Evolutionary conservation across 2,113 vertebrate species (phyloP).

Genomic region (Chroicocephalus ridibundus): DNA sequence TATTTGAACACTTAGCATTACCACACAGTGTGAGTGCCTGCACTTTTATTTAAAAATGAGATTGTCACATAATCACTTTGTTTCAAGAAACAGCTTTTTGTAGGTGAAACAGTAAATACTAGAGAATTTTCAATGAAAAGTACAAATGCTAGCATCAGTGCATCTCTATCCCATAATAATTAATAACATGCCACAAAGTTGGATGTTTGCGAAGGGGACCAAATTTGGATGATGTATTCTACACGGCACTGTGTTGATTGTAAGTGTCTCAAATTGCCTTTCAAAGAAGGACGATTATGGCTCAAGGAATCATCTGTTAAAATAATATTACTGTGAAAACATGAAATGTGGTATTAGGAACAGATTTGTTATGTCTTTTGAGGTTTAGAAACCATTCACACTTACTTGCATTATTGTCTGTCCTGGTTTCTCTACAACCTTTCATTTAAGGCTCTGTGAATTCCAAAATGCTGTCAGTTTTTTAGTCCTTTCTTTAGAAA

Average conservation of each 20-base stretch:
- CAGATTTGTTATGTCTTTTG: neutral
- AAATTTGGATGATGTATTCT: neutral
- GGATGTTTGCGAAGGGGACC: neutral
- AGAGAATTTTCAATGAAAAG: neutral
- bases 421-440: neutral
- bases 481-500: neutral
- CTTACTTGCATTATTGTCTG: neutral
- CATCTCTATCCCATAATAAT: neutral
- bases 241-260: neutral
- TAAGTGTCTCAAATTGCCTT: neutral
- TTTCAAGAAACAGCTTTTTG: neutral
- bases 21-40: neutral
- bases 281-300: neutral
- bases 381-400: neutral
- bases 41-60: neutral
- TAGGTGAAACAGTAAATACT: neutral
- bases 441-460: neutral
- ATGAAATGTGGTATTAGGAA: neutral
- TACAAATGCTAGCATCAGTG: neutral
- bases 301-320: neutral
- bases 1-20: neutral
- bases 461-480: neutral
- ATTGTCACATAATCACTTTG: neutral
- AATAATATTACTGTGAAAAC: neutral
- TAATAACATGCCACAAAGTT: neutral